Evolutionary conservation across 2,113 vertebrate genomes (phyloP).

Genomic region (Ia io): DNA sequence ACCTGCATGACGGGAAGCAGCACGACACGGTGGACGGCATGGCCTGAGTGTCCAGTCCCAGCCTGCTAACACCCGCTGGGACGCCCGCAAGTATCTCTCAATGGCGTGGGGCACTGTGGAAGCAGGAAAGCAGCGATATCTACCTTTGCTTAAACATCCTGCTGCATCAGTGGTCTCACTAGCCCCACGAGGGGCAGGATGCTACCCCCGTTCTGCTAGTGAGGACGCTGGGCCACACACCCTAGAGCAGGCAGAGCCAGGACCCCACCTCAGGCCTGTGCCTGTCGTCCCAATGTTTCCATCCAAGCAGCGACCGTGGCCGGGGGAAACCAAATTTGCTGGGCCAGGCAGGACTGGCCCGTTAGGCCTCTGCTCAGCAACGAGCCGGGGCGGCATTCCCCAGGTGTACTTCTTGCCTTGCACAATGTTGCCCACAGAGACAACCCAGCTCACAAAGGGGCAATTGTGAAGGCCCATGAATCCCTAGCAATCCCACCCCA

Average conservation of each 20-base stretch:
- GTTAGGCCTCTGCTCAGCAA: background rate
- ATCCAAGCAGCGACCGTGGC: background rate
- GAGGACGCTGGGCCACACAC: background rate
- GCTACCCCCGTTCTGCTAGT: background rate
- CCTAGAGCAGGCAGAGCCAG: background rate
- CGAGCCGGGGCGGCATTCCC: background rate
- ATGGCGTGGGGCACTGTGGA: background rate
- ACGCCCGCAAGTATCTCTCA: background rate
- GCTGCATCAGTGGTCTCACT: fast-evolving
- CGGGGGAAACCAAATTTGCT: background rate
- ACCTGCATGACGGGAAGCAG: background rate
- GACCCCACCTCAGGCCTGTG: background rate
- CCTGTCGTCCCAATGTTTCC: background rate
- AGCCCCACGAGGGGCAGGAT: background rate
- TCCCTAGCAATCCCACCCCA: background rate
- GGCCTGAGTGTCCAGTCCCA: background rate
- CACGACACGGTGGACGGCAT: fast-evolving
- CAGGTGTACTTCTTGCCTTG: background rate
- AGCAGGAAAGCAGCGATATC: background rate
- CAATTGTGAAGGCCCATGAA: background rate
- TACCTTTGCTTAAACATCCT: background rate
- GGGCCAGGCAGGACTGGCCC: background rate
- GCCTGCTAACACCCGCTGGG: background rate
- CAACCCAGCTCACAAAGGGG: background rate
- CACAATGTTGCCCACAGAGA: background rate